These are phyloP conservation scores for Solea senegalensis DNA, from an alignment of 2,113 vertebrate species.

Conservation along the genomic window DNA sequence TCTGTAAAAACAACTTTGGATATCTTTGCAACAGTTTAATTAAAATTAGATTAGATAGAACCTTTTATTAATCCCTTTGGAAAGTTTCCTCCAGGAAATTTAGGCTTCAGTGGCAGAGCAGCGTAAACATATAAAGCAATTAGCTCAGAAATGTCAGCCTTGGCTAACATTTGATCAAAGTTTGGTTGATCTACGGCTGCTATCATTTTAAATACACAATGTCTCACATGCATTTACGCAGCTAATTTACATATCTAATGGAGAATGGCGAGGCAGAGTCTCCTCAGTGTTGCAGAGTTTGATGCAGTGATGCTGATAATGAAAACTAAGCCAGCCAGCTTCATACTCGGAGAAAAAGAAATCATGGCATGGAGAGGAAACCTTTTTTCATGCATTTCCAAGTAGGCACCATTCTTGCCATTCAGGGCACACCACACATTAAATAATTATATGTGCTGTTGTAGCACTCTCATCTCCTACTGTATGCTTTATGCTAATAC, in stretches of 20 bases:
- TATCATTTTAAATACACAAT: neutral
- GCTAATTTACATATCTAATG: slow-evolving; percentile 20
- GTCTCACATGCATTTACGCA: slow-evolving; percentile 15
- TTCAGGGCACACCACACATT: slow-evolving; percentile 49
- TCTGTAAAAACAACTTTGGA: too few relatives aligned
- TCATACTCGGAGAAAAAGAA: slow-evolving; percentile 20
- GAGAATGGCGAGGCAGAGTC: slow-evolving; percentile 1
- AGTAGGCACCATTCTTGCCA: slow-evolving; percentile 41
- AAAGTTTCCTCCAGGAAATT: too few relatives aligned
- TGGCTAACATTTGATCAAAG: neutral
- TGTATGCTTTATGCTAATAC: slow-evolving; percentile 77
- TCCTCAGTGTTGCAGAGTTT: slow-evolving; percentile 11
- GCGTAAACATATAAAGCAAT: too few relatives aligned
- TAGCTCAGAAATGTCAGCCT: neutral
- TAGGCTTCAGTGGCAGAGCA: too few relatives aligned
- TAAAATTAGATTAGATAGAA: too few relatives aligned
- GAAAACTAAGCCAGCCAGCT: slow-evolving; percentile 30
- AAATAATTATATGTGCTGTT: slow-evolving; percentile 62
- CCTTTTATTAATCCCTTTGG: too few relatives aligned
- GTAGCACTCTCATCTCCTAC: slow-evolving; percentile 58
- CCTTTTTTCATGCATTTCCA: slow-evolving; percentile 46
- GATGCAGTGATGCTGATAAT: slow-evolving; percentile 38
- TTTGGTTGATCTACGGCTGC: neutral
- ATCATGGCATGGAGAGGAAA: slow-evolving; percentile 21
- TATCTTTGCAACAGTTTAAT: too few relatives aligned